phyloP scores from a whole-genome alignment of 2,113 vertebrate genomes.

The Axis porcinus region DNA sequence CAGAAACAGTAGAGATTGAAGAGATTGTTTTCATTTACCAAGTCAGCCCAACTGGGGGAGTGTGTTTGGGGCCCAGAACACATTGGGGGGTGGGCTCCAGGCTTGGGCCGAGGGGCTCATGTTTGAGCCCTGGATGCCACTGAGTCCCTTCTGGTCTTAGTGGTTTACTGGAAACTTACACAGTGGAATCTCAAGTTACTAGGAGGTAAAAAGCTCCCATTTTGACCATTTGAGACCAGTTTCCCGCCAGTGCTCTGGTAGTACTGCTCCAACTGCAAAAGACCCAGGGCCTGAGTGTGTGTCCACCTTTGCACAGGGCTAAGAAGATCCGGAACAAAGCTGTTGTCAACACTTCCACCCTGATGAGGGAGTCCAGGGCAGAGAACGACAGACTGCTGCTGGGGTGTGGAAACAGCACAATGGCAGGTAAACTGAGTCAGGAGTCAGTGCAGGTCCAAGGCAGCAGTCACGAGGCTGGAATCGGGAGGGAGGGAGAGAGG shows the following conservation, averaged over 20 bases:
- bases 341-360: conserved; percentile 87
- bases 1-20: neutral
- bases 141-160: neutral
- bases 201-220: rapidly evolving
- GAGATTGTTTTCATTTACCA: neutral
- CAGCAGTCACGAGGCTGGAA: too few species aligned
- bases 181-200: neutral
- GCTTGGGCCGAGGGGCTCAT: neutral
- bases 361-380: conserved; percentile 85
- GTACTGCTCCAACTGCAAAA: too few species aligned
- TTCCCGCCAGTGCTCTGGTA: neutral
- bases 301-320: conserved; percentile 76
- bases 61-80: neutral
- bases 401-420: conserved; percentile 77
- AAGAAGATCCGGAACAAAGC: conserved; percentile 90
- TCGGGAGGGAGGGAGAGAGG: neutral
- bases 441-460: neutral
- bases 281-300: neutral
- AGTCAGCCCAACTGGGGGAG: neutral
- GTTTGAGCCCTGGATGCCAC: neutral
- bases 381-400: conserved; percentile 83
- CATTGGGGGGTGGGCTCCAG: rapidly evolving
- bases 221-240: neutral
- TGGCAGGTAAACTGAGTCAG: conserved; percentile 83
- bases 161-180: neutral